Evolutionary conservation across 2,888 invertebrate genomes (phyloP), one percentile per base, ranked within the genome.

Genomic region (Proisotoma minuta): DNA sequence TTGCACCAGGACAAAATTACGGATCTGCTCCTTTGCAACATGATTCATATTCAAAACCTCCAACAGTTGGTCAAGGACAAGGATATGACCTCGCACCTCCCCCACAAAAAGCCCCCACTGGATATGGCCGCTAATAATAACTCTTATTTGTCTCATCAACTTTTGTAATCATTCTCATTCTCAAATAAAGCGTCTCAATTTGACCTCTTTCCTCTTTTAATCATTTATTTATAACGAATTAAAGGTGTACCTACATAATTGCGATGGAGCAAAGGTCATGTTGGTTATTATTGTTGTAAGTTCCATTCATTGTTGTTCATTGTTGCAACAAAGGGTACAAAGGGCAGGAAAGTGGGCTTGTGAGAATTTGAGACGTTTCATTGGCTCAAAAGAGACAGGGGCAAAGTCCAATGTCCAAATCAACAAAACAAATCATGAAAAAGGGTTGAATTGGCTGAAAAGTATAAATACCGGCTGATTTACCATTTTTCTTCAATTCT

Each of bases 391-490:
- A 34, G 34, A 34, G 34, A 10, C 34, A 34, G 34, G 34, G 34
- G 8, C 43, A 43, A 43, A 43, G 43, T 43, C 43, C 43, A 43
- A 43, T 43, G 43, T 43, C 43, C 43, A 43, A 43, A 8, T 15
- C 15, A n/a, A 43, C 15, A 15, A 34, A 10, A 15, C 15, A 34
- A 34, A 34, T 34, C n/a, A 34, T 34, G 34, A 34, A 34, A 34
- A 34, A 15, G 34, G 34, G 34, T 34, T 34, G 34, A 10, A 34
- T 34, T 34, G 8, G 34, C 8, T 8, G 8, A 15, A 34, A 15
- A 10, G 15, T 43, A 43, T n/a, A 43, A 43, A 43, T n/a, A 43
- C 43, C 43, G 43, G 43, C 43, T 43, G 43, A 20, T n/a, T n/a
- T n/a, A n/a, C n/a, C n/a, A n/a, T n/a, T n/a, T n/a, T n/a, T n/a